A percentile compares a stretch with the other conserved stretches of the same genome.
Conservation (phyloP, 2,797 vertebrate genomes). For the Dallia pectoralis region DNA sequence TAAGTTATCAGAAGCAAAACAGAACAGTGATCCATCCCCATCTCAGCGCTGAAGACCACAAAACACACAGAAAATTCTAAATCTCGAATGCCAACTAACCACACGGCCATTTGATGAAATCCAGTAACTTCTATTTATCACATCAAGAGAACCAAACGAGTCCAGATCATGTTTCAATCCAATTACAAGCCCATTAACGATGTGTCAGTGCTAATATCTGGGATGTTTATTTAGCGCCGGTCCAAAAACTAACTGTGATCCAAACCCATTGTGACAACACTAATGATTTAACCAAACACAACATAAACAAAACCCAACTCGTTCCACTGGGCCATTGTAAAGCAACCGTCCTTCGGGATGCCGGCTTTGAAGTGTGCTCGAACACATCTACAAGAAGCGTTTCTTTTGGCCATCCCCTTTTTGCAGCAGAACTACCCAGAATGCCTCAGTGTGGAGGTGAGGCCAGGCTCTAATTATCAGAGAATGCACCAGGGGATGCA, state of each 20-base stretch:
- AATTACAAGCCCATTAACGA: slow-evolving; percentile 54
- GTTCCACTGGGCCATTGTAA: slow-evolving; percentile 37
- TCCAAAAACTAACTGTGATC: slow-evolving; percentile 62
- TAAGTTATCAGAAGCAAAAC: slow-evolving; percentile 28
- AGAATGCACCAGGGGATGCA: neutral
- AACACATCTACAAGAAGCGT: neutral
- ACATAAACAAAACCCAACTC: slow-evolving; percentile 66
- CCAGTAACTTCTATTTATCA: neutral
- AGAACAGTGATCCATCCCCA: slow-evolving; percentile 9
- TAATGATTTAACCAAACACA: slow-evolving; percentile 68
- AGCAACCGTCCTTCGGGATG: slow-evolving; percentile 57
- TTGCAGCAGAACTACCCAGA: neutral
- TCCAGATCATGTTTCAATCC: slow-evolving; percentile 19
- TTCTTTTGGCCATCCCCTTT: neutral
- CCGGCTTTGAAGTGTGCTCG: slow-evolving; percentile 54
- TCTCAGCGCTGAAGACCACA: slow-evolving; percentile 25
- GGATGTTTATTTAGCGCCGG: slow-evolving; percentile 51
- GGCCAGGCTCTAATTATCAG: neutral
- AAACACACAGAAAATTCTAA: no score
- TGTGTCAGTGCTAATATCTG: slow-evolving; percentile 58
- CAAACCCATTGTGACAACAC: slow-evolving; percentile 66
- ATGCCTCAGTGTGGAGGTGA: neutral
- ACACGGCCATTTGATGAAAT: neutral
- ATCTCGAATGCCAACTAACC: neutral
- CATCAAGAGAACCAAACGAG: neutral